Conservation (phyloP, 2,797 vertebrate species). For the Astyanax mexicanus region DNA sequence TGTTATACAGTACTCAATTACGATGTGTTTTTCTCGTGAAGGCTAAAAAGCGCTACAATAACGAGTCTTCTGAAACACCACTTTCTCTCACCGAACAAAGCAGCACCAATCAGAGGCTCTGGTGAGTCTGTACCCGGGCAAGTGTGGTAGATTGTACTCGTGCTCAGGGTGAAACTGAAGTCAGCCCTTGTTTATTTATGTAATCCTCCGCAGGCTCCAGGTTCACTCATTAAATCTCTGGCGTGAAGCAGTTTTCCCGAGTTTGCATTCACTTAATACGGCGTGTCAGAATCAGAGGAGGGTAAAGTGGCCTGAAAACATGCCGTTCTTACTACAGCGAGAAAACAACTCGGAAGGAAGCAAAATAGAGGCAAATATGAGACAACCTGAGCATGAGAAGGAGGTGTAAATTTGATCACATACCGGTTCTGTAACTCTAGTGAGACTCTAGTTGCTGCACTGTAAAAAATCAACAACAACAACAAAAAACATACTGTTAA, state of each 20-base stretch:
- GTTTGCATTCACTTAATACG: background rate
- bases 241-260: background rate
- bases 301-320: background rate
- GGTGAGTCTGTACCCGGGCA: constrained; percentile 49
- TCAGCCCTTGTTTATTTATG: constrained; percentile 14
- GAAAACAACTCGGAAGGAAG: background rate
- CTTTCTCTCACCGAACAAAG: constrained; percentile 30
- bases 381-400: background rate
- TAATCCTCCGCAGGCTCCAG: constrained; percentile 56
- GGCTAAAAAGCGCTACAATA: constrained; percentile 12
- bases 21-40: constrained; percentile 27
- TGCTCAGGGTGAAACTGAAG: constrained; percentile 47
- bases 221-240: constrained; percentile 7
- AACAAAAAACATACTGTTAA: too few species aligned
- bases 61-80: constrained; percentile 33
- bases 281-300: background rate
- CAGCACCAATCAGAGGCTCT: constrained; percentile 45
- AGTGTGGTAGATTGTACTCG: constrained; percentile 68
- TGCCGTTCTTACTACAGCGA: background rate
- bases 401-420: background rate
- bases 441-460: too few species aligned
- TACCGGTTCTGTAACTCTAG: too few species aligned
- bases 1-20: constrained; percentile 9
- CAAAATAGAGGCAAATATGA: background rate
- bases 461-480: too few species aligned